phyloP scores from a whole-genome alignment of 2,888 invertebrate species.

The Bedellia somnulentella region DNA sequence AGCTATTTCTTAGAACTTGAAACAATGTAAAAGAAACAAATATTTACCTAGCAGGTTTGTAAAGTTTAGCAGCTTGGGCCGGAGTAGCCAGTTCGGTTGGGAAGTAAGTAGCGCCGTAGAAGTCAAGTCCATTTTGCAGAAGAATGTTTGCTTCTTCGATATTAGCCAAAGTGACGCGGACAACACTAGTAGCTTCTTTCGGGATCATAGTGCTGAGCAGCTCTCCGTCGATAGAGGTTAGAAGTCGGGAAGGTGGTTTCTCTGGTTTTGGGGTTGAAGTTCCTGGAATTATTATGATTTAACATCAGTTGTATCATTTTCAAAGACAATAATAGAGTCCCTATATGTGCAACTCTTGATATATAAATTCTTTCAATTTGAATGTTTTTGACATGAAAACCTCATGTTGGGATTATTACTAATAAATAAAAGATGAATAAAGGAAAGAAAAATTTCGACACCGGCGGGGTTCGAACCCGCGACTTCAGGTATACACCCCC shows the following conservation, averaged over 20 bases:
- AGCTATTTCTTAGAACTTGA: too few species aligned
- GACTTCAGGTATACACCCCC: too few species aligned
- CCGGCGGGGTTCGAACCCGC: too few species aligned
- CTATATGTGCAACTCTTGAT: too few species aligned
- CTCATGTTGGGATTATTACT: too few species aligned
- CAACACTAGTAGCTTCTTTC: slow-evolving; percentile 65
- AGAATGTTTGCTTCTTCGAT: slow-evolving; percentile 77
- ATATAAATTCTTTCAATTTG: too few species aligned
- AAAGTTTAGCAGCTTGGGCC: slow-evolving; percentile 63
- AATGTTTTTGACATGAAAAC: too few species aligned
- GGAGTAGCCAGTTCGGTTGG: slow-evolving; percentile 77
- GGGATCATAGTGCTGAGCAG: slow-evolving; percentile 53
- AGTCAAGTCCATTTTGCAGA: slow-evolving; percentile 81
- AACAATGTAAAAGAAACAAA: too few species aligned
- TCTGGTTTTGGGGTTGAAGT: slow-evolving; percentile 46
- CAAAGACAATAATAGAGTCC: too few species aligned
- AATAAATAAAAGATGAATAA: too few species aligned
- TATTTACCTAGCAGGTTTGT: slow-evolving; percentile 55
- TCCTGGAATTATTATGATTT: slow-evolving; percentile 26
- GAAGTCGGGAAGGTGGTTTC: slow-evolving; percentile 34
- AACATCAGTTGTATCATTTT: too few species aligned
- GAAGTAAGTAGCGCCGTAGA: slow-evolving; percentile 86
- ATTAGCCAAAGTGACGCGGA: slow-evolving; percentile 74
- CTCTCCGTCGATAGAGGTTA: slow-evolving; percentile 47
- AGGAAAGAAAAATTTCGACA: too few species aligned